Base-by-base conservation (phyloP, 2,797 vertebrate species). In the Enteromius treurensis region DNA sequence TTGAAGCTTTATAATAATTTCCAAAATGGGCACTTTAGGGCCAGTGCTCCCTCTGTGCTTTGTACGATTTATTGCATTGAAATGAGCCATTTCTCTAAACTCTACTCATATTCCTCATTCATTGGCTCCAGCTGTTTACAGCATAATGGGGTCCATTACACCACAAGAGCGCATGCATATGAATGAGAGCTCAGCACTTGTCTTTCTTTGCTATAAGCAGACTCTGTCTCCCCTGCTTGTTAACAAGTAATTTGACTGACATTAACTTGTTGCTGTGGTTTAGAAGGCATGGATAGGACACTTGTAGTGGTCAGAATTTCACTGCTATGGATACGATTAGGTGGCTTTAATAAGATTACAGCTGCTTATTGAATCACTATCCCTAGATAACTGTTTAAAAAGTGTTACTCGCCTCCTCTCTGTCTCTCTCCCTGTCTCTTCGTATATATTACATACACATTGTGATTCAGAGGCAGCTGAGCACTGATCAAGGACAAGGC, bases 341-440 rank as follows among this genome's bases (percentile, higher is more conserved):
- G 53, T 76, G 76, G 82, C 51, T 81, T 77, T 87, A 86, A 86
- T 65, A 58, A 75, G 86, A 81, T 89, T 87, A 87, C 76, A 65
- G 70, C 40, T 55, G 40, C 62, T 81, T 73, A 55, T 69, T 71
- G 82, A 80, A 80, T 81, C 82, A 86, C 29, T 65, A 45, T 17
- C 74, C 6, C 29, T 79, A 77, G 87, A 87, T 87, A 79, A 82
- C 34, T 55, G 53, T 70, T 78, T 34, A 70, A 87, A 73, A 88
- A 77, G 68, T 86, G 77, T 80, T 78, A 77, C 82, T 83, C 55
- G 53, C 29, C 80, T 42, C 60, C 19, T 65, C 62, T 81, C 55
- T 73, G 34, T 51, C 65, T 83, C 51, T 21, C 19, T 47, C 21
- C 6, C 21, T 7, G 3, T 79, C 42, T 79, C 17, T 79, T 23